Conservation (phyloP, 2,113 vertebrate species). For the Aphelocoma coerulescens region DNA sequence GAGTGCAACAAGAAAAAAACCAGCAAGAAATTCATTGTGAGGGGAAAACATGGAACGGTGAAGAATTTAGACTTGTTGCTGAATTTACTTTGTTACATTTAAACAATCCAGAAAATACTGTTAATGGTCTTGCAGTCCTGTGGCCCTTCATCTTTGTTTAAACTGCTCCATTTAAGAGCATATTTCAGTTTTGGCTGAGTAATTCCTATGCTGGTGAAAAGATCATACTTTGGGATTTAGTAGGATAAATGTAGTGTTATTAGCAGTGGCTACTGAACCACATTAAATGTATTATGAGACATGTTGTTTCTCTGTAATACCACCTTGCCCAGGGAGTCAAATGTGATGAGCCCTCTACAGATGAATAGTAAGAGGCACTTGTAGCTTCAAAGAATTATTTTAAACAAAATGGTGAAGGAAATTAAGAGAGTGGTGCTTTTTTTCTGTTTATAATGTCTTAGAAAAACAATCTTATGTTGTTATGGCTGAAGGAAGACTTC, state of each 20-base stretch:
- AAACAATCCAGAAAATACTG: background rate
- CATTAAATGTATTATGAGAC: background rate
- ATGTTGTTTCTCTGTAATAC: background rate
- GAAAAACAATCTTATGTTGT: background rate
- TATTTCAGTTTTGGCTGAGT: background rate
- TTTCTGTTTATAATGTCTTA: background rate
- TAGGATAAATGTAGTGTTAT: background rate
- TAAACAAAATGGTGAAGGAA: background rate
- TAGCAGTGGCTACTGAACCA: background rate
- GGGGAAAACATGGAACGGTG: background rate
- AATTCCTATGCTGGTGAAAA: background rate
- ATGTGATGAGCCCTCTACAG: background rate
- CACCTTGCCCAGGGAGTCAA: background rate
- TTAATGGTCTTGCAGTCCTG: background rate
- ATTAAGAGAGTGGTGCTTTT: background rate
- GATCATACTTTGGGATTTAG: background rate
- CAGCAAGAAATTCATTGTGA: background rate
- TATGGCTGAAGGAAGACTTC: background rate
- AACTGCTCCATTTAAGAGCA: background rate
- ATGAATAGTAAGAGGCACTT: background rate
- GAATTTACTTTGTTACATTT: background rate
- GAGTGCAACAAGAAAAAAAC: background rate
- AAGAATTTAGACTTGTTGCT: background rate
- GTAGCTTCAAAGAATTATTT: background rate
- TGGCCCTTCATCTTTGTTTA: background rate